A percentile compares a stretch with the other conserved stretches of the same genome.
Evolutionary conservation across 2,888 invertebrate species (phyloP).

Genomic region (Ecliptopera silaceata): DNA sequence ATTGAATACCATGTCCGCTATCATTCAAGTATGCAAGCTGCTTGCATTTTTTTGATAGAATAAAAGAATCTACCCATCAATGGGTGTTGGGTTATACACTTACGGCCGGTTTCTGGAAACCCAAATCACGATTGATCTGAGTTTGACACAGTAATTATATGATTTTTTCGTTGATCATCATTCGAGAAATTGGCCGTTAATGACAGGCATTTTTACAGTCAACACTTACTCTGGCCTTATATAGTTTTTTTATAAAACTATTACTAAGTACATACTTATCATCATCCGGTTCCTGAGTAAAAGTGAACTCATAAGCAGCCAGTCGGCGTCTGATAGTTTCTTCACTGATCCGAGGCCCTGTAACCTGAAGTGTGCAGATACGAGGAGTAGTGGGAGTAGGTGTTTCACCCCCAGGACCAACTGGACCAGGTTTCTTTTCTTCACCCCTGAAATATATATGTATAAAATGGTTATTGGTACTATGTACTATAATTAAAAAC

Average conservation of each 20-base stretch:
- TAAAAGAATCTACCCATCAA: too few relatives aligned
- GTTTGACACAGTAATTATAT: too few relatives aligned
- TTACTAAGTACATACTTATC: conserved; percentile 60
- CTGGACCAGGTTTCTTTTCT: conserved; percentile 56
- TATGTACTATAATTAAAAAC: too few relatives aligned
- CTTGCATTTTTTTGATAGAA: not conserved
- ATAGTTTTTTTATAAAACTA: too few relatives aligned
- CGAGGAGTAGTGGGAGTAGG: conserved; percentile 46
- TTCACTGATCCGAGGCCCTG: conserved; percentile 68
- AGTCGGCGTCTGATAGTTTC: conserved; percentile 70
- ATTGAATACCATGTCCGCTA: too few relatives aligned
- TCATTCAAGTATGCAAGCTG: not conserved
- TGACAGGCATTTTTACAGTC: too few relatives aligned
- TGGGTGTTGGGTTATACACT: too few relatives aligned
- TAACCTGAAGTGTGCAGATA: conserved; percentile 60
- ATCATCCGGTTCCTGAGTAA: conserved; percentile 66
- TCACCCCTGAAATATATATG: conserved; percentile 33
- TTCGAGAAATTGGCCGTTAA: too few relatives aligned
- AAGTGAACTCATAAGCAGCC: conserved; percentile 70
- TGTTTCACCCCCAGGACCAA: conserved; percentile 48
- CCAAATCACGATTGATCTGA: too few relatives aligned
- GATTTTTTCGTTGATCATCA: too few relatives aligned
- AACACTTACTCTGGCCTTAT: too few relatives aligned
- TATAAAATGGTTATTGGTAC: not conserved
- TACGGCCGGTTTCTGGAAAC: too few relatives aligned